Evolutionary conservation across 1,140 invertebrate genomes (phyloP).

Genomic region (Euura lappo): DNA sequence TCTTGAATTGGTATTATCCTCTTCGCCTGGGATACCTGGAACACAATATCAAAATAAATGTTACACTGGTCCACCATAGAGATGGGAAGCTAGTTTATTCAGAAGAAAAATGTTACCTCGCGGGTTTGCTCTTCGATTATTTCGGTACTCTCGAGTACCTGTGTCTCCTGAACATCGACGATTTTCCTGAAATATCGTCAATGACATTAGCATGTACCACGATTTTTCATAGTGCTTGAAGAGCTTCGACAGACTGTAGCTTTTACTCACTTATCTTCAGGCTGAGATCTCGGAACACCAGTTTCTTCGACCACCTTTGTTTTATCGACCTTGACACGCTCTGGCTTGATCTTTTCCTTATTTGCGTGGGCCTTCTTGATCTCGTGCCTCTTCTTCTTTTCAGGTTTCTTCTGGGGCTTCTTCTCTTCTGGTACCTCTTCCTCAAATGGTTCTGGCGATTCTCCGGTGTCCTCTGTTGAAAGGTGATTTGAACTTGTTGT

Average conservation of each 20-base stretch:
- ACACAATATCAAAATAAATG: background rate
- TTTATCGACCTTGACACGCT: constrained; percentile 62
- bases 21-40: constrained; percentile 52
- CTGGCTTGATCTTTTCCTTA: constrained; percentile 63
- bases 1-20: constrained; percentile 65
- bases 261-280: constrained; percentile 54
- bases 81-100: background rate
- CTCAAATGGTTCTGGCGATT: constrained; percentile 22
- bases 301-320: constrained; percentile 53
- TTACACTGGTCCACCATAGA: background rate
- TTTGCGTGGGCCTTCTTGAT: constrained; percentile 62
- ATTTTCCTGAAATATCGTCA: constrained; percentile 49
- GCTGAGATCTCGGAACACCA: constrained; percentile 49
- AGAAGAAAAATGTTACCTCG: constrained; percentile 49
- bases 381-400: constrained; percentile 55
- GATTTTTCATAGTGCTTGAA: no score
- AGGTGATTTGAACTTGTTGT: background rate
- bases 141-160: constrained; percentile 58
- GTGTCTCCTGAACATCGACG: constrained; percentile 60
- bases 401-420: constrained; percentile 43
- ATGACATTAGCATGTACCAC: constrained; percentile 16
- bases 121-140: constrained; percentile 54
- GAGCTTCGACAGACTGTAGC: no score
- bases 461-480: constrained; percentile 25
- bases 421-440: constrained; percentile 53